phyloP scores from a whole-genome alignment of 2,113 vertebrate genomes.

The Brachyistius frenatus region DNA sequence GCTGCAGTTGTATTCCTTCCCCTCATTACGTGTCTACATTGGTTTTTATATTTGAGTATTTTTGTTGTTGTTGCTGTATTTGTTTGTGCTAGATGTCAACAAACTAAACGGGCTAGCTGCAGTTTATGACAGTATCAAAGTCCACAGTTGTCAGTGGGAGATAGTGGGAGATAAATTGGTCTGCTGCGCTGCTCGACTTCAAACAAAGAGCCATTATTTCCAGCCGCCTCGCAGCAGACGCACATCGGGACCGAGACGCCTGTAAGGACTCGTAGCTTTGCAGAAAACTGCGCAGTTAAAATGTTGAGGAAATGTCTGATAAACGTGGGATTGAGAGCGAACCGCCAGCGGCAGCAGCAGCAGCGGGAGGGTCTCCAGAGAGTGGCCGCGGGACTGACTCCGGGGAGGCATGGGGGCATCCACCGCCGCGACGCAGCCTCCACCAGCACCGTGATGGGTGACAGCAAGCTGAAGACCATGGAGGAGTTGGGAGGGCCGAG shows the following conservation, averaged over 20 bases:
- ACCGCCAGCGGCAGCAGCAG: not conserved
- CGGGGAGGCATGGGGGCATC: not conserved
- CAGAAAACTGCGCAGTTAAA: not conserved
- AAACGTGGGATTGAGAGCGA: not conserved
- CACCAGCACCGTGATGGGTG: not conserved
- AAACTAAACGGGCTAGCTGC: too few relatives aligned
- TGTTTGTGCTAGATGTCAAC: not conserved
- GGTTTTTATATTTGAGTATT: too few relatives aligned
- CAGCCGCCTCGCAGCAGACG: not conserved
- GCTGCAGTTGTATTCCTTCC: too few relatives aligned
- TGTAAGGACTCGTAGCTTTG: not conserved
- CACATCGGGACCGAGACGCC: not conserved
- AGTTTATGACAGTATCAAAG: conserved; percentile 14
- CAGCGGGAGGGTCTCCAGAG: not conserved
- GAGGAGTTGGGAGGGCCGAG: conserved; percentile 78
- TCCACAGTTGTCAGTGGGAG: not conserved
- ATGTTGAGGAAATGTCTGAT: conserved; percentile 65
- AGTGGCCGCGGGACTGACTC: not conserved
- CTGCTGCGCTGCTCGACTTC: not conserved
- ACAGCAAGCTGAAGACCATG: conserved; percentile 69
- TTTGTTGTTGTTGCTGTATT: not conserved
- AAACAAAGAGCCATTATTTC: not conserved
- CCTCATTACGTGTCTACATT: too few relatives aligned
- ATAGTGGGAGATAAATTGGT: not conserved
- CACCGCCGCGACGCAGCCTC: not conserved